These are phyloP conservation scores for Prionailurus viverrinus DNA, from an alignment of 2,113 vertebrate species.

Conservation along the genomic window DNA sequence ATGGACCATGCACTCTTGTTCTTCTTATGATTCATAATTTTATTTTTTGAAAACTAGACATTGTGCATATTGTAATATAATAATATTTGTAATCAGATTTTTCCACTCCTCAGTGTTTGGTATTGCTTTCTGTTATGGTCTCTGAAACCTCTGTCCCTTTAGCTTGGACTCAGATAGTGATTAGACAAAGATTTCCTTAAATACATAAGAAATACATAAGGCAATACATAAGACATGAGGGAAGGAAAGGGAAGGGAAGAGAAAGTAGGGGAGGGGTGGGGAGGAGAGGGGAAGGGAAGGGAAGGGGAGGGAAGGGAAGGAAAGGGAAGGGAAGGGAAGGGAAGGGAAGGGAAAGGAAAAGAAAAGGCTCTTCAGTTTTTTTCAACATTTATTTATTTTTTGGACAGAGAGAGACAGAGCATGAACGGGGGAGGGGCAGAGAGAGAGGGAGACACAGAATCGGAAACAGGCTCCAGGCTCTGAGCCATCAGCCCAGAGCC, in stretches of 20 bases:
- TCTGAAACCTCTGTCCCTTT: background rate
- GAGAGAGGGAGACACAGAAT: no score
- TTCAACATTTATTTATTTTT: no score
- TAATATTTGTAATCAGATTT: background rate
- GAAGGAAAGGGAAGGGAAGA: background rate
- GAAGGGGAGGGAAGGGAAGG: background rate
- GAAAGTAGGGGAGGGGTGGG: no score
- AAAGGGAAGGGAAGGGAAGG: no score
- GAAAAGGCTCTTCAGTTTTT: background rate
- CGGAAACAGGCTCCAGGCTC: no score
- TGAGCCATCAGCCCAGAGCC: no score
- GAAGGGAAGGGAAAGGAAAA: no score
- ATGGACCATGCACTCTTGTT: background rate
- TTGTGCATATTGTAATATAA: background rate
- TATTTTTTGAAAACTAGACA: background rate
- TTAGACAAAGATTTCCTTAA: background rate
- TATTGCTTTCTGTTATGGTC: background rate
- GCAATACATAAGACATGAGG: background rate
- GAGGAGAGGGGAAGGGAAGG: background rate
- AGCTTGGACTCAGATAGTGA: background rate
- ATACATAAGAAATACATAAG: background rate
- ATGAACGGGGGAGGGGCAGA: no score
- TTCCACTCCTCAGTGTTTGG: background rate
- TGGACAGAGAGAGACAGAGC: no score
- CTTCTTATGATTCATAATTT: background rate